Base-by-base conservation (phyloP, 2,113 vertebrate species). In the Haliaeetus leucogaster region DNA sequence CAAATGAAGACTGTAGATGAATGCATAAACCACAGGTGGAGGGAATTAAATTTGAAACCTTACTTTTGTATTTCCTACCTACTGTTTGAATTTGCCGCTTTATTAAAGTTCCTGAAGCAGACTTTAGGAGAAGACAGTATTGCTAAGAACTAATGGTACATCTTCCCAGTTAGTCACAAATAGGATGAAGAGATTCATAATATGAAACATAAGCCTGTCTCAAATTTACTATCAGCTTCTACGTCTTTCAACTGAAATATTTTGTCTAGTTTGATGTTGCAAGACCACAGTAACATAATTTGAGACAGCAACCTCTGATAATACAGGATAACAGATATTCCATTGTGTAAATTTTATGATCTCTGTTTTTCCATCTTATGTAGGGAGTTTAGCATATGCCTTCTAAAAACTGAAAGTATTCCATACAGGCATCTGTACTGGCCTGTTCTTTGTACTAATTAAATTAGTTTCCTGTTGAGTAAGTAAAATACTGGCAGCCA, bases 401-500 rank as follows among this genome's bases (percentile, higher is more conserved):
- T 97, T 93, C 86, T 82, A 61, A 91, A 95, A 93, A 76, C 45
- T 71, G 68, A 79, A 92, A 92, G 72, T 92, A 95, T 82, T 94
- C 84, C 85, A 91, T 73, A 91, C 25, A 84, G 86, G 48, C 81
- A 76, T 95, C 52, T 89, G 83, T 91, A 91, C 72, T 85, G 86
- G 93, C 62, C 94, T 94, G 93, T 66, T 96, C 83, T 91, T 94
- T 95, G 86, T 82, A 89, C 84, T 95, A 96, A 97, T 96, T 95
- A 95, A 96, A 96, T 97, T 93, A 97, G 96, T 94, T 97, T 97
- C 89, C 93, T 91, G 89, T 97, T 89, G 95, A 95, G 89, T 95
- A 95, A 90, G 91, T 96, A 94, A 97, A 97, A 93, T 88, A 72
- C 58, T 87, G 94, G 77, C 93, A 95, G 89, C 89, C 96, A 95